Evolutionary conservation across 2,888 invertebrate genomes (phyloP).

Genomic region (Acleris sparsana): DNA sequence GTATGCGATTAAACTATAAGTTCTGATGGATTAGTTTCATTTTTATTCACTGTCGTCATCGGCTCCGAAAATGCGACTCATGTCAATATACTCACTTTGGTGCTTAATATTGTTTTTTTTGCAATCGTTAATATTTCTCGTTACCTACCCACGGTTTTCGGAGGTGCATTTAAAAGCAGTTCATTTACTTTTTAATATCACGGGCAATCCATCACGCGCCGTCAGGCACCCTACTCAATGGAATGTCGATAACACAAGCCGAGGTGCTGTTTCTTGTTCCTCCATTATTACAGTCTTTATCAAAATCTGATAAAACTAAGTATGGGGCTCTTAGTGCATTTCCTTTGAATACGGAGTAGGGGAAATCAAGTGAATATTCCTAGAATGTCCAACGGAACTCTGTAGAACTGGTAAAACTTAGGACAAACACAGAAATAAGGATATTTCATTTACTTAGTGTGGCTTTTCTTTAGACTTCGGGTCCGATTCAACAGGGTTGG

Average conservation of each 20-base stretch:
- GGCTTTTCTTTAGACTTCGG: too few relatives aligned
- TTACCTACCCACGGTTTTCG: not conserved
- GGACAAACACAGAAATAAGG: too few relatives aligned
- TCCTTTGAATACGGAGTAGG: constrained; percentile 5
- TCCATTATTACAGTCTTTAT: constrained; percentile 44
- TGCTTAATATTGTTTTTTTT: too few relatives aligned
- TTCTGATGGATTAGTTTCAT: too few relatives aligned
- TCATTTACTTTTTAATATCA: constrained; percentile 75
- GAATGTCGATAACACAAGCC: constrained; percentile 61
- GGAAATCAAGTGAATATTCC: not conserved
- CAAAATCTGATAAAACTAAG: constrained; percentile 42
- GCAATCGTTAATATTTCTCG: not conserved
- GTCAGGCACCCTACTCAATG: constrained; percentile 63
- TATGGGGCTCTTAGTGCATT: constrained; percentile 28
- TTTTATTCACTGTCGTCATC: too few relatives aligned
- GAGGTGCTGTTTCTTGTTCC: constrained; percentile 48
- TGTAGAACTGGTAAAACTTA: too few relatives aligned
- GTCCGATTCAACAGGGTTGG: too few relatives aligned
- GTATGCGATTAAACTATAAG: too few relatives aligned
- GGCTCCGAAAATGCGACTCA: too few relatives aligned
- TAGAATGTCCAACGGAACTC: not conserved
- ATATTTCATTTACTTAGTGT: too few relatives aligned
- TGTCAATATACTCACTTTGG: too few relatives aligned
- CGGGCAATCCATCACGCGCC: constrained; percentile 67
- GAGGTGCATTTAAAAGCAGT: constrained; percentile 56